These are phyloP conservation scores for Ciconia nigra DNA, from an alignment of 2,797 vertebrate genomes.

Conservation along the genomic window DNA sequence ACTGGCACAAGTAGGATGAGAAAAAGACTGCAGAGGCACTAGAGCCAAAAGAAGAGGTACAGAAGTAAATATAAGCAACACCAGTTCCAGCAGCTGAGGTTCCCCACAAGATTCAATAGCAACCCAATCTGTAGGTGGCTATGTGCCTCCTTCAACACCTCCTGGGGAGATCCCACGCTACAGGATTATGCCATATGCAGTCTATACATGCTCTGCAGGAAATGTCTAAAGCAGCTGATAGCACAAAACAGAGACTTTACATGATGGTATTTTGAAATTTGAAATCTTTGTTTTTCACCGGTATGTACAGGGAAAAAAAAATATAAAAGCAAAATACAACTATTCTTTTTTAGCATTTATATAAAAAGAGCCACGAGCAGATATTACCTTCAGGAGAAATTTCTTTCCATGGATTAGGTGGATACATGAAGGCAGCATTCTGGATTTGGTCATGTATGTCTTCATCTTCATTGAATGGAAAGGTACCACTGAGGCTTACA, in stretches of 20 bases:
- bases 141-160: not conserved
- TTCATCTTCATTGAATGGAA: constrained; percentile 97
- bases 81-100: not conserved
- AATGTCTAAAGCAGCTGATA: not conserved
- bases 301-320: not conserved
- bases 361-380: not conserved
- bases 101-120: not conserved
- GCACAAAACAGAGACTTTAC: not conserved
- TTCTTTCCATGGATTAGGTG: constrained; percentile 96
- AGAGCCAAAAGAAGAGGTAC: not conserved
- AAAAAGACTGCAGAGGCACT: not conserved
- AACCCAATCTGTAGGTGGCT: not conserved
- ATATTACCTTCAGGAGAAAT: constrained; percentile 88
- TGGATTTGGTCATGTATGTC: constrained; percentile 98
- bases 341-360: not conserved
- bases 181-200: not conserved
- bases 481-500: constrained; percentile 95
- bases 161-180: not conserved
- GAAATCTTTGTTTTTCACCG: not conserved
- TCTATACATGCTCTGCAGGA: not conserved
- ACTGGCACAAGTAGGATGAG: not conserved
- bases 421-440: constrained; percentile 98
- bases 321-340: not conserved
- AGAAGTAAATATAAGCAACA: not conserved
- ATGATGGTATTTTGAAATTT: not conserved